Base-by-base conservation (phyloP, 2,113 vertebrate species). In the Lasiurus borealis region DNA sequence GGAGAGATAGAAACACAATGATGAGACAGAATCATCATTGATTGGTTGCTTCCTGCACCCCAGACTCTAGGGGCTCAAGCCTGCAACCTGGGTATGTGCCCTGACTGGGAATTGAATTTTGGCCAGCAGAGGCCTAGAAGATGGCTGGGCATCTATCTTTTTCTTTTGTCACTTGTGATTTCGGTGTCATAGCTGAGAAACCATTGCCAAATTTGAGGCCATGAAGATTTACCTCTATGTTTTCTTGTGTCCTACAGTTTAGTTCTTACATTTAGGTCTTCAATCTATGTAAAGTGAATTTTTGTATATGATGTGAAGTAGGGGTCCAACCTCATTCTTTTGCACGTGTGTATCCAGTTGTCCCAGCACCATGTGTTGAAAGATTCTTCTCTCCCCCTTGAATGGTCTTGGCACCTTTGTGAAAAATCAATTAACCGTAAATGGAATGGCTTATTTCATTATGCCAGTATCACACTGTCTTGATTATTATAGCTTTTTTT, bases 231-330 rank as follows among this genome's bases (percentile, higher is more conserved):
- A 81, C 40, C n/a, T 29, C 15, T 48, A 25, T 52, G 80, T 88
- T 93, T 93, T 72, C 86, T 85, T 93, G 46, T 66, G 66, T 88
- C 80, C 88, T 73, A 57, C 77, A 21, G 25, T 40, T 88, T 90
- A 44, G 84, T 18, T 59, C 50, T 85, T 66, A 34, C n/a, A 40
- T 78, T 68, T 54, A 92, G 34, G 69, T 50, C 57, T 83, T 94
- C 29, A 18, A 19, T 64, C 54, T 21, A 48, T 91, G 87, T 84
- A 44, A 15, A 86, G 46, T 62, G 50, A 44, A 90, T 54, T 87
- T 95, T 93, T 88, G 12, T 64, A 6, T 54, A 66, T 8, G 64
- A 81, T 71, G 57, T 95, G 94, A 93, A 69, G 71, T 50, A 77
- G 88, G 40, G 36, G 13, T 82, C 73, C 19, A 46, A 2, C 10